These are phyloP conservation scores for Lasiurus borealis DNA, from an alignment of 2,113 vertebrate species.

Conservation along the genomic window DNA sequence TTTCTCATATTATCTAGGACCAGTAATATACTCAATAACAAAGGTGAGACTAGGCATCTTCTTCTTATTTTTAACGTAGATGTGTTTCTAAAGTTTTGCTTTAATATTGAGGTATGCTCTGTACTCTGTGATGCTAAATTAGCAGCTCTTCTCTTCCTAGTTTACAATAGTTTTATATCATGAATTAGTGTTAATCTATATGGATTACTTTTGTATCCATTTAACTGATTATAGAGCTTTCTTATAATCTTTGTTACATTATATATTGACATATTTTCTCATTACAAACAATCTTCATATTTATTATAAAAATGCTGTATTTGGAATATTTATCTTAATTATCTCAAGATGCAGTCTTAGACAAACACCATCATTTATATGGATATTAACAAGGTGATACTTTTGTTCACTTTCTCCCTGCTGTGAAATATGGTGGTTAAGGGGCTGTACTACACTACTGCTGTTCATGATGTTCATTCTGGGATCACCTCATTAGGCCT, in stretches of 20 bases:
- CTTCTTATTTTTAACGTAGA: neutral
- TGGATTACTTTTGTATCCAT: neutral
- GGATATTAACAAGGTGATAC: neutral
- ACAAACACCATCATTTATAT: neutral
- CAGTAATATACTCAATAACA: slow-evolving; percentile 12
- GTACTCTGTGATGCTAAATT: neutral
- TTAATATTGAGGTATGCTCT: neutral
- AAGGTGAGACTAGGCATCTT: neutral
- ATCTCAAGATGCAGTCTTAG: neutral
- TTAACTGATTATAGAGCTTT: neutral
- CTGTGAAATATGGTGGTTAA: neutral
- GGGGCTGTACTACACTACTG: rapidly evolving
- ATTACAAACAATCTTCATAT: neutral
- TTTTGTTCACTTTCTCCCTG: neutral
- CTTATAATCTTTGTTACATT: neutral
- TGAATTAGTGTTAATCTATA: neutral
- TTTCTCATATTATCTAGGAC: slow-evolving; percentile 49
- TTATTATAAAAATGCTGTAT: neutral
- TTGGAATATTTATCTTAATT: neutral
- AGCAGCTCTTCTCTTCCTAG: neutral
- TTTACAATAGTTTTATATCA: neutral
- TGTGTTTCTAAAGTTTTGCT: slow-evolving; percentile 19
- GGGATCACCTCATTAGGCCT: rapidly evolving
- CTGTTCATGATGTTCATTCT: neutral
- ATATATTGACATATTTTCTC: neutral